phyloP scores from a whole-genome alignment of 2,113 vertebrate genomes.

The Pampusana beccarii region DNA sequence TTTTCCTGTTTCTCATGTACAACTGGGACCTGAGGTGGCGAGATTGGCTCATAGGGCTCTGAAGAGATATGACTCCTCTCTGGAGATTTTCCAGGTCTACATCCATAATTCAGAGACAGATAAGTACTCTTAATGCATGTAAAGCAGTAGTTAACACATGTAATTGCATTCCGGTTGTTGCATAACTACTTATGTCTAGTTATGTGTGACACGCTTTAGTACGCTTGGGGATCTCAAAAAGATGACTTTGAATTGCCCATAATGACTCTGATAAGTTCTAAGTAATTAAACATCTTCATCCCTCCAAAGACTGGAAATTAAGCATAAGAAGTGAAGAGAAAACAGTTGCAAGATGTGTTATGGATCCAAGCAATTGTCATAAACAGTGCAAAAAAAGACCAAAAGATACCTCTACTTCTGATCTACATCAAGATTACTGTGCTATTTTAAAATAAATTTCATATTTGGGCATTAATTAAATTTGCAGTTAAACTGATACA shows the following conservation, averaged over 20 bases:
- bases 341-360: background rate
- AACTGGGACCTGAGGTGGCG: slow-evolving; percentile 89
- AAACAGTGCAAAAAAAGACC: background rate
- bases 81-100: slow-evolving; percentile 94
- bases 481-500: background rate
- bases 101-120: background rate
- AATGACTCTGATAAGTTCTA: background rate
- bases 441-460: background rate
- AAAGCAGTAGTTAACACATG: background rate
- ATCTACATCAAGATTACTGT: background rate
- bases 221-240: background rate
- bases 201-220: background rate
- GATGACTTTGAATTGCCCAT: background rate
- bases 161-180: background rate
- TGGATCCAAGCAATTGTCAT: background rate
- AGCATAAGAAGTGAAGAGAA: background rate
- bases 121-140: background rate
- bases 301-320: background rate
- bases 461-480: background rate
- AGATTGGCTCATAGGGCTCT: slow-evolving; percentile 96
- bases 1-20: slow-evolving; percentile 89
- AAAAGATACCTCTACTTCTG: background rate
- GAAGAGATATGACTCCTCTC: slow-evolving; percentile 86
- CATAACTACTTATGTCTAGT: background rate
- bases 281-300: background rate